phyloP scores from a whole-genome alignment of 2,113 vertebrate genomes.

The Beaufortia kweichowensis region DNA sequence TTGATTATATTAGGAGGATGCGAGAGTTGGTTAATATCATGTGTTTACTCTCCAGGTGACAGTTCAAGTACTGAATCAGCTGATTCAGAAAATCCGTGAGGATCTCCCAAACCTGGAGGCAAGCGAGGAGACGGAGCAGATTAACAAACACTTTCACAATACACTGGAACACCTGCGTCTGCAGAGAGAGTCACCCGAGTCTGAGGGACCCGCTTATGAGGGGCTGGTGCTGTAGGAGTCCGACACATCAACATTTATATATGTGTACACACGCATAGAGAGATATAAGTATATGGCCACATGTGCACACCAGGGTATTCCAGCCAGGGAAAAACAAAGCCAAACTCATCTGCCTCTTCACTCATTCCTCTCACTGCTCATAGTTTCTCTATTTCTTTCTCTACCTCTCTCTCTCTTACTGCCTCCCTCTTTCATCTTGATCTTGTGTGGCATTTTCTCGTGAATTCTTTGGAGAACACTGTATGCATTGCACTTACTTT shows the following conservation, averaged over 20 bases:
- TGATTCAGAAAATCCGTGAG: slow-evolving; percentile 98
- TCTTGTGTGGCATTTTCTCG: slow-evolving; percentile 7
- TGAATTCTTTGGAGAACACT: slow-evolving; percentile 17
- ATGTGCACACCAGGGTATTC: slow-evolving; percentile 47
- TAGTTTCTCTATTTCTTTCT: background rate
- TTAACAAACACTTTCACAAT: slow-evolving; percentile 99
- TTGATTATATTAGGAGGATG: background rate
- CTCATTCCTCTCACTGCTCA: slow-evolving; percentile 30
- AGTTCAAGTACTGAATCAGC: slow-evolving; percentile 96
- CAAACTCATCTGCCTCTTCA: slow-evolving; percentile 17
- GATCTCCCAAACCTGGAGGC: slow-evolving; percentile 96
- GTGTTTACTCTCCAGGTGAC: slow-evolving; percentile 80
- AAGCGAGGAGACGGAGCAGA: slow-evolving; percentile 97
- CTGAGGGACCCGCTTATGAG: slow-evolving; percentile 93
- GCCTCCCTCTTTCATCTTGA: background rate
- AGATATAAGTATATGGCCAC: slow-evolving; percentile 46
- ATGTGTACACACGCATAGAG: slow-evolving; percentile 48
- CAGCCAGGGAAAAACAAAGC: slow-evolving; percentile 46
- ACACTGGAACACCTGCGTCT: slow-evolving; percentile 96
- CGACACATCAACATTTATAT: slow-evolving; percentile 53
- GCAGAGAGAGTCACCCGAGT: slow-evolving; percentile 90
- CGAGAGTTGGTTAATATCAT: background rate
- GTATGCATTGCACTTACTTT: slow-evolving; percentile 22
- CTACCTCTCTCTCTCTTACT: background rate
- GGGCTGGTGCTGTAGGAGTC: slow-evolving; percentile 81